Percentiles rank a stretch among this genome's conserved stretches.
Conservation (phyloP, 2,113 vertebrate genomes). For the Rhabdornis inornatus region DNA sequence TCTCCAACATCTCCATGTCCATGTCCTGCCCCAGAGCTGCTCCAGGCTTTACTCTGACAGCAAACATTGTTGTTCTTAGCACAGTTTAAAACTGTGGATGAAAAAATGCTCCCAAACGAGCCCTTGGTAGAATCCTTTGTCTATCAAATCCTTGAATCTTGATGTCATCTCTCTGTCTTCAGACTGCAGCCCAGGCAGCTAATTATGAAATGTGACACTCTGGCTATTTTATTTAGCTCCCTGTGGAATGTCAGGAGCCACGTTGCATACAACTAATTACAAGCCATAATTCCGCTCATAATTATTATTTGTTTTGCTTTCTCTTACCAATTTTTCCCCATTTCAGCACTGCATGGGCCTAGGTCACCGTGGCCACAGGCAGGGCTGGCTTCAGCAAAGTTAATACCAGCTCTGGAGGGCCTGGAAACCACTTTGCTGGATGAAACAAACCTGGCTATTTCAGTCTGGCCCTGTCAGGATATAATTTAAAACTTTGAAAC, state of each 20-base stretch:
- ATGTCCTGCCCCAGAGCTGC: neutral
- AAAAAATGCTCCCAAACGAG: neutral
- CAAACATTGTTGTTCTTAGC: neutral
- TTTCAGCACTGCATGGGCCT: neutral
- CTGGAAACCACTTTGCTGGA: neutral
- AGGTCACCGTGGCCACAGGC: neutral
- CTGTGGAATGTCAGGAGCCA: neutral
- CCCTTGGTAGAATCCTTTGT: neutral
- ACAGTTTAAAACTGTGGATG: neutral
- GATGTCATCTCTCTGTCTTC: neutral
- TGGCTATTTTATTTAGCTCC: neutral
- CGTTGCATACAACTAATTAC: neutral
- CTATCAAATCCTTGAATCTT: accelerated
- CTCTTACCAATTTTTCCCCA: neutral
- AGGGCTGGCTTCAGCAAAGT: neutral
- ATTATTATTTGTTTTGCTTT: neutral
- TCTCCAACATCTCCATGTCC: neutral
- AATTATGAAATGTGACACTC: neutral
- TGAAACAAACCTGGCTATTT: neutral
- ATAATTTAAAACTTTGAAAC: neutral
- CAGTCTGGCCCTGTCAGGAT: neutral
- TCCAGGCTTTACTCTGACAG: neutral
- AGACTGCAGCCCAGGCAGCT: neutral
- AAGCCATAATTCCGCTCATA: neutral
- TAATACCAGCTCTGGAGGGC: neutral